These are phyloP conservation scores for Drosophila anomalipes DNA, from an alignment of 2,888 invertebrate genomes.

Conservation along the genomic window DNA sequence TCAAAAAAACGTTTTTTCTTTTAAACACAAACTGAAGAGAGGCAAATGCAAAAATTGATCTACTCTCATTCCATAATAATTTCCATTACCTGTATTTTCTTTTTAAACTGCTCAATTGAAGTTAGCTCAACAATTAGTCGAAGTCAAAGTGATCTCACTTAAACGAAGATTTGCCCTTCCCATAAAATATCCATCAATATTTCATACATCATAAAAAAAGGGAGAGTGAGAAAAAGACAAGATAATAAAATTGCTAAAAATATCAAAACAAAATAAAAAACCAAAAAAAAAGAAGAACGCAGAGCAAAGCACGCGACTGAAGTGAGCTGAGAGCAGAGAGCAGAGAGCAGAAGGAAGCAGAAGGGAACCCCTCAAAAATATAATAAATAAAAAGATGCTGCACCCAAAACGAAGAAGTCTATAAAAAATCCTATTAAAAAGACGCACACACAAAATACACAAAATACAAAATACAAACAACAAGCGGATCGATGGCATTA, in stretches of 20 bases:
- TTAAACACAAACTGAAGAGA: background rate
- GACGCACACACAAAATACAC: constrained; percentile 58
- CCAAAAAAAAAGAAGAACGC: constrained; percentile 4
- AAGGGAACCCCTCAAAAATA: constrained; percentile 34
- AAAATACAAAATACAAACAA: constrained; percentile 50
- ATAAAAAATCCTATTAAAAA: constrained; percentile 81
- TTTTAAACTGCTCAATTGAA: constrained; percentile 3
- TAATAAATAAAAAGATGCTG: constrained; percentile 44
- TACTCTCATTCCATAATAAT: background rate
- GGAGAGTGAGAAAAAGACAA: constrained; percentile 34
- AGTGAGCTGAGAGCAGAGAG: constrained; percentile 44
- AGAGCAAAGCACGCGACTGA: constrained; percentile 69
- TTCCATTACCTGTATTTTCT: background rate
- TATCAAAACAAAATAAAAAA: constrained; percentile 50
- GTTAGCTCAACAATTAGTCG: constrained; percentile 41
- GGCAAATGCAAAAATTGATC: background rate
- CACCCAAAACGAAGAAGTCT: constrained; percentile 42
- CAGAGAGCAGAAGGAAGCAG: constrained; percentile 6
- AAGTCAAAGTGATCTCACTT: constrained; percentile 34
- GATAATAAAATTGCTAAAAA: constrained; percentile 72
- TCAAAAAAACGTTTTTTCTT: background rate
- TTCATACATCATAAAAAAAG: constrained; percentile 68
- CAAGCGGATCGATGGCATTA: constrained; percentile 67
- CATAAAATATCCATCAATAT: constrained; percentile 53
- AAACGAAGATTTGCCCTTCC: constrained; percentile 8